A percentile compares a stretch with the other conserved stretches of the same genome.
phyloP scores from a whole-genome alignment of 2,797 vertebrate species.

The Pterois miles region DNA sequence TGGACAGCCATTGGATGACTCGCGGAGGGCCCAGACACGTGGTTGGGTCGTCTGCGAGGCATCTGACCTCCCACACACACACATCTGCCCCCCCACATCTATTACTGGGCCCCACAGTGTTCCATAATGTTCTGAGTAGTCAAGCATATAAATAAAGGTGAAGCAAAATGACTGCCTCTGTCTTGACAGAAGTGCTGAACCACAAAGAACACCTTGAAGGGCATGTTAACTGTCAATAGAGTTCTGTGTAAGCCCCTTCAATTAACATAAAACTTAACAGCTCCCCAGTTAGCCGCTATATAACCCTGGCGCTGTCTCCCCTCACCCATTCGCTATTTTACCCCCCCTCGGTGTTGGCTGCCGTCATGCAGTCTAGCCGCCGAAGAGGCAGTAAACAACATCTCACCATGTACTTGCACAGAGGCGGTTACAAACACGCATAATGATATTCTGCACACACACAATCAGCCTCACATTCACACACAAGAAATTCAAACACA shows the following conservation, averaged over 20 bases:
- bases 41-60: constrained; percentile 64
- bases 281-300: constrained; percentile 77
- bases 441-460: constrained; percentile 70
- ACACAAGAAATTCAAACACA: constrained; percentile 61
- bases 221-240: constrained; percentile 89
- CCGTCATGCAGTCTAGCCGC: constrained; percentile 70
- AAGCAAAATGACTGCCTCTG: constrained; percentile 94
- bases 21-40: constrained; percentile 65
- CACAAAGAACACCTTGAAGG: constrained; percentile 93
- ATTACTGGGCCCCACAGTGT: constrained; percentile 82
- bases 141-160: constrained; percentile 97
- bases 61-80: constrained; percentile 72
- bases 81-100: constrained; percentile 69
- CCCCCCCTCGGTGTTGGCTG: constrained; percentile 32
- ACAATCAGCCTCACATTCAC: constrained; percentile 42
- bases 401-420: constrained; percentile 73
- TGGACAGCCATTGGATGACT: constrained; percentile 56
- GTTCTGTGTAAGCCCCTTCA: constrained; percentile 83
- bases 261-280: constrained; percentile 89
- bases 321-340: constrained; percentile 53
- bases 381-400: constrained; percentile 76
- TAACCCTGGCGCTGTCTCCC: constrained; percentile 71
- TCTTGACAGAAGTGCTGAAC: constrained; percentile 99
- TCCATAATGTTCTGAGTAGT: constrained; percentile 92
- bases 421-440: constrained; percentile 70